Evolutionary conservation across 2,113 vertebrate species (phyloP).

Genomic region (Psophia crepitans): DNA sequence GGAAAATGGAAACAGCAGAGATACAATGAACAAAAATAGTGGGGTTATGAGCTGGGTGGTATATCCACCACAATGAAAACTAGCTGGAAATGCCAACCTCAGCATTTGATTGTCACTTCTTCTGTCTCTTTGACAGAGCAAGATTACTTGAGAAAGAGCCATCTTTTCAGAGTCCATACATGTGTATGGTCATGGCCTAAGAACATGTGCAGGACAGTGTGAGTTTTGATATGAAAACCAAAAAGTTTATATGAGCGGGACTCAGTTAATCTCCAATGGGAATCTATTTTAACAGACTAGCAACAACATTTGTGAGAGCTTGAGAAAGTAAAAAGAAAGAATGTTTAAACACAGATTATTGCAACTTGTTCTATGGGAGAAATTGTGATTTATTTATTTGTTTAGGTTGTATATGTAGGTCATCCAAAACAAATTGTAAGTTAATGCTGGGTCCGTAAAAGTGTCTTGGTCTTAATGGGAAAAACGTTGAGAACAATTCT

Average conservation of each 20-base stretch:
- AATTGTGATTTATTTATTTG: neutral
- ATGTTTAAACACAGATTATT: neutral
- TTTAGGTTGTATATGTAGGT: neutral
- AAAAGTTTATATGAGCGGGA: neutral
- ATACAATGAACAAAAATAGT: neutral
- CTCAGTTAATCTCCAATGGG: neutral
- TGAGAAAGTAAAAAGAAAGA: neutral
- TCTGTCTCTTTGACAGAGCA: neutral
- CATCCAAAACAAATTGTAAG: neutral
- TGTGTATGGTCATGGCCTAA: neutral
- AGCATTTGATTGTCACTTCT: neutral
- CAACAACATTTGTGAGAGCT: neutral
- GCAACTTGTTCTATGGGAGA: neutral
- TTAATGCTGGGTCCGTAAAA: neutral
- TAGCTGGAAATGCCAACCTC: neutral
- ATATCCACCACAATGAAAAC: neutral
- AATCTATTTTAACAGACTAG: neutral
- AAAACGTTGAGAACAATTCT: neutral
- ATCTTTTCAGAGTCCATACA: fast-evolving
- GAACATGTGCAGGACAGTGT: neutral
- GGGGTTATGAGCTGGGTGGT: neutral
- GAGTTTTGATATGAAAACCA: neutral
- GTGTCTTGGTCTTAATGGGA: neutral
- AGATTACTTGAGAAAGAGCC: neutral
- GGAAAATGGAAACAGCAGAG: neutral